These are phyloP conservation scores for Phenganax subtilis DNA, from an alignment of 92 coral and sea anemone species.

Conservation along the genomic window DNA sequence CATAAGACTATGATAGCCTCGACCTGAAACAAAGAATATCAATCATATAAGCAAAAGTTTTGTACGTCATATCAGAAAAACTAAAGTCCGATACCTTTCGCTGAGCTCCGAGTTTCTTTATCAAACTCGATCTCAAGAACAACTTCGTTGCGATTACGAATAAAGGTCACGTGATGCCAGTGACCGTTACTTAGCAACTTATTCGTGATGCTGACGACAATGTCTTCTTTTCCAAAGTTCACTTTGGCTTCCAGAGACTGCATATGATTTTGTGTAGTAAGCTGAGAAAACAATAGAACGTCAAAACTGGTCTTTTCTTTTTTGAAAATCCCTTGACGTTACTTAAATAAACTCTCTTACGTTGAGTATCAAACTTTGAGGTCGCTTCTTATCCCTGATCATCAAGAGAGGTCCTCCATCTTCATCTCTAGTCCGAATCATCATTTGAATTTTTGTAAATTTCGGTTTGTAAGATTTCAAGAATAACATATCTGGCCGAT, in stretches of 20 bases:
- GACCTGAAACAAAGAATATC: constrained; percentile 4
- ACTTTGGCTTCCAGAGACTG: constrained; percentile 3
- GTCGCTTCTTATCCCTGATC: constrained; percentile 57
- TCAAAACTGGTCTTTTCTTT: too few species aligned
- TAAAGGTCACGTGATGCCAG: constrained; percentile 70
- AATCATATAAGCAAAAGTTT: constrained; percentile 2
- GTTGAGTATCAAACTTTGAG: constrained; percentile 53
- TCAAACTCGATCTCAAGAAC: constrained; percentile 59
- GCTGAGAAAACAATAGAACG: not conserved
- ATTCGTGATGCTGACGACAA: constrained; percentile 45
- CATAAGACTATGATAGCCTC: not conserved
- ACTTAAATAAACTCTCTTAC: constrained; percentile 32
- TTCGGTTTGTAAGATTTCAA: constrained; percentile 59
- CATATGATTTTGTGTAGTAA: not conserved
- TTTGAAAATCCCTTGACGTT: not conserved
- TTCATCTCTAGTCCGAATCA: constrained; percentile 76
- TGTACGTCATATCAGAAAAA: constrained; percentile 35
- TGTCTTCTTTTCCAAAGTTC: not conserved
- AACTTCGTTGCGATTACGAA: constrained; percentile 61
- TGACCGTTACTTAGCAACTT: constrained; percentile 75
- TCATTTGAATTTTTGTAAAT: constrained; percentile 71
- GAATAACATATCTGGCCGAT: constrained; percentile 53
- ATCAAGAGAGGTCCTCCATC: constrained; percentile 76
- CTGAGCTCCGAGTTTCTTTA: constrained; percentile 48
- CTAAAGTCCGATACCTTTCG: constrained; percentile 48